phyloP scores from a whole-genome alignment of 2,888 invertebrate genomes.

The Eupeodes latifasciatus region DNA sequence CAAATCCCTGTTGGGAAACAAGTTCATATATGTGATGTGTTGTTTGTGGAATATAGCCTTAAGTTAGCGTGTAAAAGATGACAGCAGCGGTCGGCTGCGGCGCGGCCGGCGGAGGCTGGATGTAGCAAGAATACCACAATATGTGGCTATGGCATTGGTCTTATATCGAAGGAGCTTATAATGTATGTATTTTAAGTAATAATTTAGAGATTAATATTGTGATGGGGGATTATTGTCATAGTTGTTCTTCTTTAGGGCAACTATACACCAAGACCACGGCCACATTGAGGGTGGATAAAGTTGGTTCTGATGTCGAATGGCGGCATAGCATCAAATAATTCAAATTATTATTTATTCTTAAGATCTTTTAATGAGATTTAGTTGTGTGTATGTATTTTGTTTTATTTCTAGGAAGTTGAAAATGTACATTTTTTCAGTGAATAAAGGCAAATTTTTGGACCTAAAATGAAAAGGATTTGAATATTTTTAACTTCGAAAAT shows the following conservation, averaged over 20 bases:
- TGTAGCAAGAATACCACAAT: background rate
- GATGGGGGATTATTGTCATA: conserved; percentile 45
- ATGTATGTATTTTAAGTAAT: conserved; percentile 41
- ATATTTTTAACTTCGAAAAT: too few species aligned
- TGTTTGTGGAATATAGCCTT: background rate
- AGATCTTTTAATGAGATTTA: background rate
- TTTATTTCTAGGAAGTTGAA: background rate
- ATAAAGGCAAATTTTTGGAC: background rate
- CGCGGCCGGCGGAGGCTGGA: too few species aligned
- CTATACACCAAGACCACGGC: background rate
- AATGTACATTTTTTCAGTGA: background rate
- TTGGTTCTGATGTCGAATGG: conserved; percentile 7
- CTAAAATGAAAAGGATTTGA: background rate
- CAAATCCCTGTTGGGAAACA: conserved; percentile 36
- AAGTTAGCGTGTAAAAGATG: conserved; percentile 21
- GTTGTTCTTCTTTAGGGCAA: background rate
- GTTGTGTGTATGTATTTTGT: background rate
- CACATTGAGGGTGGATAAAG: conserved; percentile 37
- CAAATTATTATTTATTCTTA: conserved; percentile 37
- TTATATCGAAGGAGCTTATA: conserved; percentile 32
- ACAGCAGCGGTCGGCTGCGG: background rate
- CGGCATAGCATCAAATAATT: conserved; percentile 44
- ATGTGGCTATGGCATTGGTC: conserved; percentile 2
- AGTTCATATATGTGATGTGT: conserved; percentile 22
- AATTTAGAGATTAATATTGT: conserved; percentile 64